These are phyloP conservation scores for Gerosis bhagava DNA, from an alignment of 2,888 invertebrate species.

Conservation along the genomic window DNA sequence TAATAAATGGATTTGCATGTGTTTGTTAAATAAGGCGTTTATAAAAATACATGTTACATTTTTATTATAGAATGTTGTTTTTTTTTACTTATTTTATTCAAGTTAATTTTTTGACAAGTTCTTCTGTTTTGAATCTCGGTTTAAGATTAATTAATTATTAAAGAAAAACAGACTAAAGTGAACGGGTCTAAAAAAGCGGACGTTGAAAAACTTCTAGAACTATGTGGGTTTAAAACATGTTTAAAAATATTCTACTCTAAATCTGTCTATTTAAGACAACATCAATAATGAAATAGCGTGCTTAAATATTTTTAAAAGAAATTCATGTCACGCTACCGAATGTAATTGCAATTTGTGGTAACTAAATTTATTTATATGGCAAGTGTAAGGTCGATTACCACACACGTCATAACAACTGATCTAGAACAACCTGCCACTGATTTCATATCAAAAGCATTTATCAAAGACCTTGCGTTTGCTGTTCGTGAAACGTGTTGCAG, in stretches of 20 bases:
- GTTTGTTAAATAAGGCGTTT: too few relatives aligned
- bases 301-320: background rate
- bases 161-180: too few relatives aligned
- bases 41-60: too few relatives aligned
- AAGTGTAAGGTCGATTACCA: constrained; percentile 7
- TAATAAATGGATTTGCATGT: too few relatives aligned
- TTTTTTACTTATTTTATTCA: too few relatives aligned
- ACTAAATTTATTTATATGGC: constrained; percentile 1
- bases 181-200: too few relatives aligned
- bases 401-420: constrained; percentile 11
- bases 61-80: too few relatives aligned
- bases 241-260: background rate
- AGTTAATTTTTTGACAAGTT: too few relatives aligned
- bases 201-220: too few relatives aligned
- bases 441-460: constrained; percentile 17
- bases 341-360: background rate
- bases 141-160: too few relatives aligned
- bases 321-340: constrained; percentile 7
- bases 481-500: constrained; percentile 7
- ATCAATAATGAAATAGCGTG: background rate
- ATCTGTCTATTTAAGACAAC: background rate
- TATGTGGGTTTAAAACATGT: too few relatives aligned
- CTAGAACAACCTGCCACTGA: constrained; percentile 15
- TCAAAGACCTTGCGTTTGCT: constrained; percentile 12
- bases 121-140: too few relatives aligned